phyloP scores from a whole-genome alignment of 2,888 invertebrate genomes.

The Digitonthophagus gazella region DNA sequence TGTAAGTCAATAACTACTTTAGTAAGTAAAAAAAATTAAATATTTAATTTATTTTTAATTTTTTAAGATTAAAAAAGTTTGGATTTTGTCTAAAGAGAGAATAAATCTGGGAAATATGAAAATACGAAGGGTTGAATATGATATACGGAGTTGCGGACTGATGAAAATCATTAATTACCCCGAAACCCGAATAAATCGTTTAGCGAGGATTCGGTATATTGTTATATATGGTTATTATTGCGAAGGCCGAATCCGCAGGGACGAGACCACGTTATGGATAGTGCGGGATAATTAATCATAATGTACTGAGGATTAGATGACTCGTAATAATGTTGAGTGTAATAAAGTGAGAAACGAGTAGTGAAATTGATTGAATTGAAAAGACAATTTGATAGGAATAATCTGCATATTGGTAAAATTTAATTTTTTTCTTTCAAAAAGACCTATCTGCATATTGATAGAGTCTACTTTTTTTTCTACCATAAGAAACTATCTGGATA shows the following conservation, averaged over 20 bases:
- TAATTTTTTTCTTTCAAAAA: too few species aligned
- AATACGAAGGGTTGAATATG: neutral
- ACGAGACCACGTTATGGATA: neutral
- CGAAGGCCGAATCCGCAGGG: neutral
- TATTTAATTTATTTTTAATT: too few species aligned
- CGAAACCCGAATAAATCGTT: neutral
- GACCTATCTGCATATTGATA: too few species aligned
- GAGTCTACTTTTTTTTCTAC: too few species aligned
- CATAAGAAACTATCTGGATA: too few species aligned
- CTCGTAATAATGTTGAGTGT: neutral
- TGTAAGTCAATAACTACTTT: too few species aligned
- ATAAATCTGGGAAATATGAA: neutral
- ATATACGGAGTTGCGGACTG: neutral
- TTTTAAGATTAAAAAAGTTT: too few species aligned
- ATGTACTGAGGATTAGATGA: neutral
- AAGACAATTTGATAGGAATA: too few species aligned
- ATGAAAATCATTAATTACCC: neutral
- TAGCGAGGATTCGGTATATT: neutral
- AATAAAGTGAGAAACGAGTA: neutral
- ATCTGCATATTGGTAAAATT: too few species aligned
- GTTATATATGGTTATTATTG: neutral
- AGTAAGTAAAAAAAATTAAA: too few species aligned
- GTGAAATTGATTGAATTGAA: neutral
- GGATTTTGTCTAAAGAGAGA: too few species aligned
- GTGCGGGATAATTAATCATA: neutral